phyloP scores from a whole-genome alignment of 2,888 invertebrate genomes.

The Eupeodes luniger region DNA sequence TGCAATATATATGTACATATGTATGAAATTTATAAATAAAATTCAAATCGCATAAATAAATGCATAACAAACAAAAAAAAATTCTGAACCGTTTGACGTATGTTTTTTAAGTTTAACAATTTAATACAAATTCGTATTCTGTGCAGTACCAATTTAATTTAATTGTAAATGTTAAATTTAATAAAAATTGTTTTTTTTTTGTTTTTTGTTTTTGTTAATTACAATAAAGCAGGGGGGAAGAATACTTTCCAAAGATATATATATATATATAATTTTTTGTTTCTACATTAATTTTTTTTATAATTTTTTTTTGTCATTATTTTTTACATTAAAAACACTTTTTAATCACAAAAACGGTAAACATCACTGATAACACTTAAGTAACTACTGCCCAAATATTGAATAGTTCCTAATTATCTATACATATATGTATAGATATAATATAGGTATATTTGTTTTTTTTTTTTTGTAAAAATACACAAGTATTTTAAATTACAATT shows the following conservation, averaged over 20 bases:
- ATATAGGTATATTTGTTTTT: slow-evolving; percentile 29
- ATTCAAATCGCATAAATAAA: slow-evolving; percentile 41
- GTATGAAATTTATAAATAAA: background rate
- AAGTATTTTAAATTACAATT: slow-evolving; percentile 35
- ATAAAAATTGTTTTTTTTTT: slow-evolving; percentile 46
- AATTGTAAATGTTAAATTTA: slow-evolving; percentile 44
- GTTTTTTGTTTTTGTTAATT: slow-evolving; percentile 33
- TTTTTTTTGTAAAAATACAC: slow-evolving; percentile 59
- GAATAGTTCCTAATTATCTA: slow-evolving; percentile 59
- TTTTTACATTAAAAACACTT: slow-evolving; percentile 68
- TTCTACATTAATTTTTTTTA: slow-evolving; percentile 60
- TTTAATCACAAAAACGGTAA: slow-evolving; percentile 75
- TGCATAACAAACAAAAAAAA: background rate
- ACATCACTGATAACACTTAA: slow-evolving; percentile 76
- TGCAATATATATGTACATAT: background rate
- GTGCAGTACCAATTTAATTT: slow-evolving; percentile 66
- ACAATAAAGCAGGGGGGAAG: slow-evolving; percentile 66
- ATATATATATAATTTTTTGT: slow-evolving; percentile 39
- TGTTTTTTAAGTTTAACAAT: slow-evolving; percentile 37
- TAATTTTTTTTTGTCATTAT: slow-evolving; percentile 32
- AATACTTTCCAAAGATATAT: slow-evolving; percentile 60
- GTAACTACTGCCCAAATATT: slow-evolving; percentile 76
- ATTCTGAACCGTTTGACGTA: slow-evolving; percentile 68
- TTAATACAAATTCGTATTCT: slow-evolving; percentile 56
- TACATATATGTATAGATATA: slow-evolving; percentile 9